These are phyloP conservation scores for Toxotes chatareus DNA, from an alignment of 2,113 vertebrate genomes.

Conservation along the genomic window DNA sequence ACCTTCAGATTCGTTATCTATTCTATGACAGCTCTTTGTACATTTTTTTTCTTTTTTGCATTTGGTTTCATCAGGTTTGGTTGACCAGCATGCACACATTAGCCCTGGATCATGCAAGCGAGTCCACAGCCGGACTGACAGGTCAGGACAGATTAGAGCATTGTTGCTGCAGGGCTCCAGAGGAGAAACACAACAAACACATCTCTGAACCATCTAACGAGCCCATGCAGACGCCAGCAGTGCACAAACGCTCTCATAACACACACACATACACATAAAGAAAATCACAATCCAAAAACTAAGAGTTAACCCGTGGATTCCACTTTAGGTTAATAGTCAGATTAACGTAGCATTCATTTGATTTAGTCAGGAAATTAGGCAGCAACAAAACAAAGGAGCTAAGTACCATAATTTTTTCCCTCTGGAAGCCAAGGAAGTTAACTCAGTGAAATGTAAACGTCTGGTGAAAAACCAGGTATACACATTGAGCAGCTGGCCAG, in stretches of 20 bases:
- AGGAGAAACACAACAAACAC: constrained; percentile 68
- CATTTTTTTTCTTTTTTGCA: constrained; percentile 53
- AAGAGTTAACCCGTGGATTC: constrained; percentile 80
- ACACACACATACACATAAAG: constrained; percentile 51
- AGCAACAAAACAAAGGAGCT: constrained; percentile 5
- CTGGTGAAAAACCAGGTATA: constrained; percentile 72
- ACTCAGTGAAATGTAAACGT: constrained; percentile 78
- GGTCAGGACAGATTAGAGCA: constrained; percentile 62
- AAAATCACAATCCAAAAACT: constrained; percentile 66
- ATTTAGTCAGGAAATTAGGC: constrained; percentile 16
- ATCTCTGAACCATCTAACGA: constrained; percentile 63
- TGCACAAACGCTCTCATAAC: constrained; percentile 63
- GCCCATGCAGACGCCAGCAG: constrained; percentile 79
- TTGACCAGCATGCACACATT: constrained; percentile 80
- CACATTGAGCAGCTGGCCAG: constrained; percentile 71
- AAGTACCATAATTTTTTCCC: neutral
- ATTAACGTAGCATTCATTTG: neutral
- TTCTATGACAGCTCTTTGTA: constrained; percentile 50
- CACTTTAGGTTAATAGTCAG: constrained; percentile 32
- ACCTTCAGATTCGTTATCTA: constrained; percentile 56
- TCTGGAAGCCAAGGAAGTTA: constrained; percentile 77
- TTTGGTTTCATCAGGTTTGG: constrained; percentile 82
- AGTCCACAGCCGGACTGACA: constrained; percentile 68
- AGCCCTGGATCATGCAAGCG: constrained; percentile 76
- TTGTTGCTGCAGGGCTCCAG: constrained; percentile 63